Base-by-base conservation (phyloP, 2,888 invertebrate genomes). In the Platycheirus albimanus region DNA sequence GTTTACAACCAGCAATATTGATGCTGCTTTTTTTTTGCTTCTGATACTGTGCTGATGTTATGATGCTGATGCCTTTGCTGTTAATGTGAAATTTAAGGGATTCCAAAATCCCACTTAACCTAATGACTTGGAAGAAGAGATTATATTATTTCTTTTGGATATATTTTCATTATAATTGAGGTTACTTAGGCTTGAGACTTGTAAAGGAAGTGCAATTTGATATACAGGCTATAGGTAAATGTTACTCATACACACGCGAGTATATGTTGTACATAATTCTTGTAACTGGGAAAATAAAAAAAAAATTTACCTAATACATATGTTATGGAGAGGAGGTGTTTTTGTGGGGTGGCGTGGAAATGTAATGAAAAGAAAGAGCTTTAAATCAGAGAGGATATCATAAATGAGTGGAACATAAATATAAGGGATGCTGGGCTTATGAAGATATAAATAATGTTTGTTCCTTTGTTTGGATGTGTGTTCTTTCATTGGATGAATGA, bases 21-120 rank as follows among this genome's bases (percentile, higher is more conserved):
- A 56, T 56, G 54, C 6, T 30, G 28, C 2, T 61, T n/a, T n/a
- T n/a, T n/a, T n/a, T n/a, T n/a, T n/a, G n/a, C 11, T 17, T 58
- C 20, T 61, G 17, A 36, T 24, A 36, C 52, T 20, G 36, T n/a
- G n/a, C n/a, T n/a, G n/a, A n/a, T n/a, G n/a, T n/a, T n/a, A n/a
- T n/a, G n/a, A n/a, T n/a, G n/a, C n/a, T n/a, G 36, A 13, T 66
- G 17, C 13, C 47, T 38, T 51, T 54, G 36, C 49, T 67, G 61
- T 66, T 72, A 43, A 63, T 66, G 52, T 41, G 52, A 47, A 56
- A 67, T 78, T 78, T 67, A 72, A 78, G 41, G 66, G 67, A 78
- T 72, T 71, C 56, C 63, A 66, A 51, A 71, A 71, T 71, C 28
- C 63, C 67, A 83, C 67, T 81, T 78, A 83, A 83, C 81, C 81